Evolutionary conservation across 2,797 vertebrate genomes (phyloP).

Genomic region (Hydrolagus colliei): DNA sequence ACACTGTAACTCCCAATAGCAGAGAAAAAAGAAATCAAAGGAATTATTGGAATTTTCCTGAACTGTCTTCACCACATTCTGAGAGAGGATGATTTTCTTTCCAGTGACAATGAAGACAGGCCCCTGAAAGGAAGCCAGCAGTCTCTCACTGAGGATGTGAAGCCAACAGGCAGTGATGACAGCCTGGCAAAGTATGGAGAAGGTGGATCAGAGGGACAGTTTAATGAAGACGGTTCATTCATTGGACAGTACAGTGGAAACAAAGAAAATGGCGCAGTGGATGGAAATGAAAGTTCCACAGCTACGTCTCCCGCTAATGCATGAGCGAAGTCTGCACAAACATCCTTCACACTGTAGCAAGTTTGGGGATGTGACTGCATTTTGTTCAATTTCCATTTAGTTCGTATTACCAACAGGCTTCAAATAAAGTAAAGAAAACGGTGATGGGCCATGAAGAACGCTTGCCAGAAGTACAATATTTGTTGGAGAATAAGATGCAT

Average conservation of each 20-base stretch:
- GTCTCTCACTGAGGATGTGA: conserved; percentile 75
- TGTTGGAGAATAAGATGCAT: conserved; percentile 9
- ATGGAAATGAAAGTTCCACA: conserved; percentile 54
- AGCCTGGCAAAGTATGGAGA: conserved; percentile 88
- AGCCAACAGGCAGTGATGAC: conserved; percentile 82
- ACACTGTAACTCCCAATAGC: not conserved
- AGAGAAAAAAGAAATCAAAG: not conserved
- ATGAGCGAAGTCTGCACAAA: conserved; percentile 12
- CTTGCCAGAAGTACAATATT: conserved; percentile 12
- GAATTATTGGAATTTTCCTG: not conserved
- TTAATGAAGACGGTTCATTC: conserved; percentile 95
- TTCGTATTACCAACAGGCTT: not conserved
- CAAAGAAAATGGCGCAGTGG: conserved; percentile 73
- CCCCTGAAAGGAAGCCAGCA: conserved; percentile 84
- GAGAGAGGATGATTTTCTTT: conserved; percentile 43
- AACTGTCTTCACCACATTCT: not conserved
- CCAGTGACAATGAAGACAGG: conserved; percentile 90
- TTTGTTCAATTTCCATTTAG: conserved; percentile 10
- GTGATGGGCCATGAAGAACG: not conserved
- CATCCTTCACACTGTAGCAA: not conserved
- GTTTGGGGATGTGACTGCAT: conserved; percentile 10
- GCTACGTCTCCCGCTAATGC: conserved; percentile 24
- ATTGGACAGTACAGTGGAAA: conserved; percentile 85
- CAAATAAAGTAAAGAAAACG: not conserved
- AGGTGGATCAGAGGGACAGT: conserved; percentile 76